phyloP scores from a whole-genome alignment of 2,888 invertebrate genomes.

The Volucella bombylans region DNA sequence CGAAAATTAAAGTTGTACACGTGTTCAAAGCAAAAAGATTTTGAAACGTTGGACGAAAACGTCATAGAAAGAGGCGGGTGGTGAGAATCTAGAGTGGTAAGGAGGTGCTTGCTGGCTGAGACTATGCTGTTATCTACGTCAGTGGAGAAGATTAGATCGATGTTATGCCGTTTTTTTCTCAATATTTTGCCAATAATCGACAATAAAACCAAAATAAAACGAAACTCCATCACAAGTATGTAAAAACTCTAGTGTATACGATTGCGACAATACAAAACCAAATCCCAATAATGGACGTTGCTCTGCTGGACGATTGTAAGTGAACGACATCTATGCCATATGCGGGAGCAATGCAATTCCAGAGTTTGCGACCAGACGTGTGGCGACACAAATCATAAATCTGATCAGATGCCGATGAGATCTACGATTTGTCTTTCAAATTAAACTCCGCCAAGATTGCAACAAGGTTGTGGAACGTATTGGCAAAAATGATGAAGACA shows the following conservation, averaged over 20 bases:
- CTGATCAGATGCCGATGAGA: constrained; percentile 92
- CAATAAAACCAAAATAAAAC: constrained; percentile 22
- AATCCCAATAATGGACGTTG: no score
- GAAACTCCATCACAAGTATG: constrained; percentile 59
- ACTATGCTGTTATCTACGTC: no score
- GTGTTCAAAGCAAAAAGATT: no score
- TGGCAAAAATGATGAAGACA: constrained; percentile 97
- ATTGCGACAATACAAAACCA: constrained; percentile 22
- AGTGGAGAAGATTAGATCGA: no score
- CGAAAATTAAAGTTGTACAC: no score
- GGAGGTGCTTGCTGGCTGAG: no score
- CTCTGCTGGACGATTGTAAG: constrained; percentile 93
- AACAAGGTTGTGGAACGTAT: constrained; percentile 93
- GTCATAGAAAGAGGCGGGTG: no score
- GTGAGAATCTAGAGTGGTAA: no score
- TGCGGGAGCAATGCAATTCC: constrained; percentile 93
- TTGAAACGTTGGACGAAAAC: no score
- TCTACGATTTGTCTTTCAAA: constrained; percentile 97
- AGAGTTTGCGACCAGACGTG: constrained; percentile 90
- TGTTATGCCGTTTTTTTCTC: constrained; percentile 34
- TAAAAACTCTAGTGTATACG: constrained; percentile 50
- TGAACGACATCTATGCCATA: constrained; percentile 92
- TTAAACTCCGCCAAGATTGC: constrained; percentile 93
- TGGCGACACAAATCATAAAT: constrained; percentile 91
- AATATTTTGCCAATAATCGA: constrained; percentile 59